Base-by-base conservation (phyloP, 2,797 vertebrate genomes). In the Pteronotus mesoamericanus region DNA sequence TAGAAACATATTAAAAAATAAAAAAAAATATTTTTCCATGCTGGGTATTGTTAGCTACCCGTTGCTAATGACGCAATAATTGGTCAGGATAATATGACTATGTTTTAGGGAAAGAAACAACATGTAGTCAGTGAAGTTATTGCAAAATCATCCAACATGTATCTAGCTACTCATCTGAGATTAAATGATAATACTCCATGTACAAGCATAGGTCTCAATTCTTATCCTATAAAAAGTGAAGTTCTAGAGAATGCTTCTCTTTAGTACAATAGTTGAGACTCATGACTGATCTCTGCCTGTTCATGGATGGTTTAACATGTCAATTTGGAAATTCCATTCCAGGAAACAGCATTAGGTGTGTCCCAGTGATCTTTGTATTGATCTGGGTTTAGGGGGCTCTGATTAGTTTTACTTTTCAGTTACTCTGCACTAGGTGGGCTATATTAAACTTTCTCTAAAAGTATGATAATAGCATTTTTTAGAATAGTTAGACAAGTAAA, bases 371-470 rank as follows among this genome's bases (percentile, higher is more conserved):
- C 9, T 86, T 71, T 89, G 29, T 69, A 53, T 74, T 78, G 26
- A 79, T 74, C 9, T 39, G 15, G 46, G 88, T 75, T 59, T 37
- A n/a, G 39, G n/a, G 11, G 21, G 14, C n/a, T 72, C 4, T 66
- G 24, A 59, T 48, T 68, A 48, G 18, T 59, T 95, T 85, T 79
- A 3, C 3, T 87, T 72, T 88, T 78, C 9, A 4, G 64, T 86
- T 66, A 26, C 61, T 86, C 2, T 80, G 74, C 9, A 94, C 94
- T 74, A 48, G 6, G n/a, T 86, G n/a, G 84, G 16, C 21, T 59
- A 6, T 24, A 77, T 74, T 74, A 91, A 94, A 55, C n/a, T 86
- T 44, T 93, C 22, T 92, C 14, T 85, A 84, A 95, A 79, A 86
- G 88, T 75, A 79, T 71, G 6, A 51, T 32, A 86, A 32, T 57